Evolutionary conservation across 2,113 vertebrate genomes (phyloP).

Genomic region (Tachysurus vachellii): DNA sequence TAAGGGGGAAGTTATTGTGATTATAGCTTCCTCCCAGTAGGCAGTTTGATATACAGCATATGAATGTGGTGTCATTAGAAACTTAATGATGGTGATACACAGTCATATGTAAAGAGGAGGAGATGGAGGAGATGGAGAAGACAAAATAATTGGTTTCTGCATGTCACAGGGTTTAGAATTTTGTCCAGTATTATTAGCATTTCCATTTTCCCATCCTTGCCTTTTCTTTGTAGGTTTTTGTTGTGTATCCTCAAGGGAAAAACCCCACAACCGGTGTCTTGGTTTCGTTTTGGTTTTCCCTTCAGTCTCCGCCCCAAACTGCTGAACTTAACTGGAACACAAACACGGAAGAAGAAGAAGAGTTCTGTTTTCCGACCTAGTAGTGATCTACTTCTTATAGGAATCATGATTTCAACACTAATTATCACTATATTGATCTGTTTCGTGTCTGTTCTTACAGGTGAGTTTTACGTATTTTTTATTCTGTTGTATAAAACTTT

Average conservation of each 20-base stretch:
- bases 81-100: too few relatives aligned
- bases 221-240: too few relatives aligned
- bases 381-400: not conserved
- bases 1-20: not conserved
- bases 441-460: not conserved
- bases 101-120: too few relatives aligned
- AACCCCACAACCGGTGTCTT: not conserved
- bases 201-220: too few relatives aligned
- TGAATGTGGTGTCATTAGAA: not conserved
- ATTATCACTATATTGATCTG: not conserved
- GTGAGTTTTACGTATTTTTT: not conserved
- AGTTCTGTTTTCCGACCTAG: too few relatives aligned
- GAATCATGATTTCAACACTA: constrained; percentile 24
- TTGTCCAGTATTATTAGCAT: too few relatives aligned
- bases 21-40: too few relatives aligned
- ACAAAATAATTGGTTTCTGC: too few relatives aligned
- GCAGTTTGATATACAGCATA: not conserved
- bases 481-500: not conserved
- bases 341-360: not conserved
- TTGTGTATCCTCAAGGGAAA: not conserved
- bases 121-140: too few relatives aligned
- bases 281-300: not conserved
- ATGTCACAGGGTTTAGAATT: too few relatives aligned
- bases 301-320: not conserved
- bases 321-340: not conserved